Percentiles rank a stretch among this genome's conserved stretches.
Evolutionary conservation across 2,113 vertebrate genomes (phyloP).

Genomic region (Gadus macrocephalus): DNA sequence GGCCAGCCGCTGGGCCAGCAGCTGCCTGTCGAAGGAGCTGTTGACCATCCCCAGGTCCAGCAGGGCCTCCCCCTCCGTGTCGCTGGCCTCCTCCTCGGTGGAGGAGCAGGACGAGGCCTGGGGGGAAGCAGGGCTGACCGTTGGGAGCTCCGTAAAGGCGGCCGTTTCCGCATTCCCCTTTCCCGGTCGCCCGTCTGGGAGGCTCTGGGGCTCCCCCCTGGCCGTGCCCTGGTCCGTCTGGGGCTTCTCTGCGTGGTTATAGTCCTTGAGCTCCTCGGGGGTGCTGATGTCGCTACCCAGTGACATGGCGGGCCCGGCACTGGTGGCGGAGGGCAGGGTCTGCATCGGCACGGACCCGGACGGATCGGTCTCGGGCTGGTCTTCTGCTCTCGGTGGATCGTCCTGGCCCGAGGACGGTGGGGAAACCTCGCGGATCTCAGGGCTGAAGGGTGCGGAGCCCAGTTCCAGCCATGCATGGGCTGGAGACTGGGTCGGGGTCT

Average conservation of each 20-base stretch:
- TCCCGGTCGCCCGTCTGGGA: conserved; percentile 52
- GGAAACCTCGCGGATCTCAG: conserved; percentile 18
- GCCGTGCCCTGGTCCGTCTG: conserved; percentile 20
- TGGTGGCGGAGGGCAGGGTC: background rate
- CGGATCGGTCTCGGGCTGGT: conserved; percentile 13
- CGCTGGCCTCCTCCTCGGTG: conserved; percentile 73
- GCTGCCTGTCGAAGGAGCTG: conserved; percentile 33
- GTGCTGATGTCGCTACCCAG: conserved; percentile 76
- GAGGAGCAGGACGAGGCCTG: conserved; percentile 64
- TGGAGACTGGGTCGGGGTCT: conserved; percentile 47
- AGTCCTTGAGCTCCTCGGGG: conserved; percentile 72
- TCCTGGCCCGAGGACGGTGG: conserved; percentile 14
- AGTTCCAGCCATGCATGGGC: conserved; percentile 50
- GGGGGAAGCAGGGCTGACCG: conserved; percentile 21
- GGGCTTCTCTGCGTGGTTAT: conserved; percentile 54
- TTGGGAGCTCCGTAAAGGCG: conserved; percentile 39
- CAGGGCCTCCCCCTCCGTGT: conserved; percentile 72
- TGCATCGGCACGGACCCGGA: conserved; percentile 14
- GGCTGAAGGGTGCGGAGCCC: conserved; percentile 21
- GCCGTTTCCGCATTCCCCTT: conserved; percentile 61
- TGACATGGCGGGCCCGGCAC: conserved; percentile 47
- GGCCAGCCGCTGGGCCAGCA: conserved; percentile 35
- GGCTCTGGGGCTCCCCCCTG: conserved; percentile 40
- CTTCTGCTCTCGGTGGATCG: conserved; percentile 13
- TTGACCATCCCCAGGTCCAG: conserved; percentile 35